Conservation (phyloP, 2,888 invertebrate species). For the Shargacucullia verbasci region DNA sequence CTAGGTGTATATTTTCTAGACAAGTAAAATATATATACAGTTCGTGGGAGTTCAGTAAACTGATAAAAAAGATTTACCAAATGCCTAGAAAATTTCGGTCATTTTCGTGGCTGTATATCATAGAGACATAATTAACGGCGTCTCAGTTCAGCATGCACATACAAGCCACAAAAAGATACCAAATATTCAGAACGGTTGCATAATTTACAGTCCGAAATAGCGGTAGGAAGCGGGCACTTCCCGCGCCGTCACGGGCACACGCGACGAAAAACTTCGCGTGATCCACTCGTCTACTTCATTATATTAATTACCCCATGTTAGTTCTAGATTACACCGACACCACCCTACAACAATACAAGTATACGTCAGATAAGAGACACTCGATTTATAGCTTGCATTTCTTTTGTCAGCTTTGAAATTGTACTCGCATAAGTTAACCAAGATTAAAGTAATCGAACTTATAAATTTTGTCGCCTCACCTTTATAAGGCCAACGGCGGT, state of each 20-base stretch:
- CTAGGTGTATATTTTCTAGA: neutral
- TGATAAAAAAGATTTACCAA: neutral
- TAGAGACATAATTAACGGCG: slow-evolving; percentile 44
- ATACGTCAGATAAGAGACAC: slow-evolving; percentile 83
- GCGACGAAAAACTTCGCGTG: slow-evolving; percentile 83
- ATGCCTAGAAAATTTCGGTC: neutral
- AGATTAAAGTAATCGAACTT: slow-evolving; percentile 90
- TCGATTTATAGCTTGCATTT: slow-evolving; percentile 88
- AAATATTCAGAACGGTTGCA: slow-evolving; percentile 61
- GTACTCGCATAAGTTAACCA: slow-evolving; percentile 89
- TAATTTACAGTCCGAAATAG: slow-evolving; percentile 77
- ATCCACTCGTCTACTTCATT: slow-evolving; percentile 79
- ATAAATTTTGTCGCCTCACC: slow-evolving; percentile 89
- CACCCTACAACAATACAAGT: slow-evolving; percentile 83
- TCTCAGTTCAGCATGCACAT: slow-evolving; percentile 28
- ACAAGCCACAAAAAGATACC: slow-evolving; percentile 63
- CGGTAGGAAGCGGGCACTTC: slow-evolving; percentile 64
- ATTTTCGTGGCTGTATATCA: slow-evolving; percentile 16
- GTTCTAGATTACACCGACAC: slow-evolving; percentile 80
- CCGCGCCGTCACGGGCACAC: slow-evolving; percentile 66
- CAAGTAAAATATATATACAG: neutral
- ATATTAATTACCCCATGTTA: slow-evolving; percentile 87
- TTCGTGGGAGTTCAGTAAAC: neutral
- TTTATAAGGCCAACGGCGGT: slow-evolving; percentile 86
- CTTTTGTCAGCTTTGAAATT: slow-evolving; percentile 90